Conservation (phyloP, 2,113 vertebrate genomes). For the Microtus oregoni region DNA sequence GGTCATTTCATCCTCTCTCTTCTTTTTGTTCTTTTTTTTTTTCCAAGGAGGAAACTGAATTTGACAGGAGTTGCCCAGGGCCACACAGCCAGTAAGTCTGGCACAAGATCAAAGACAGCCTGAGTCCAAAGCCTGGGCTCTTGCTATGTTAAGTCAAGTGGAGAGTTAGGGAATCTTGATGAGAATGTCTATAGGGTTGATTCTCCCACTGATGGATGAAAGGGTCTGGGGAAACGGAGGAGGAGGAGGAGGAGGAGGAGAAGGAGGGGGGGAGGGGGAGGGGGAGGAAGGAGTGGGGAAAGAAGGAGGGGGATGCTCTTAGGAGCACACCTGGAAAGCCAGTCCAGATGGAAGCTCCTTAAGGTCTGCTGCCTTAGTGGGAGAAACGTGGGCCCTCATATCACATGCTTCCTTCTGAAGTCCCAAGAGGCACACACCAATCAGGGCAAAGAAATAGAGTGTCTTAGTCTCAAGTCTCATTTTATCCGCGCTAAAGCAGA, state of each 20-base stretch:
- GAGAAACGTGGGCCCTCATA: background rate
- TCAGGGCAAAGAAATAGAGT: background rate
- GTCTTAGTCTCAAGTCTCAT: background rate
- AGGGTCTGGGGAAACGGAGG: background rate
- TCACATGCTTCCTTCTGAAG: background rate
- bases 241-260: too few relatives aligned
- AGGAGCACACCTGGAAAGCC: rapidly evolving
- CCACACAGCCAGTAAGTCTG: background rate
- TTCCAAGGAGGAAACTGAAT: background rate
- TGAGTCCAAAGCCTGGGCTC: background rate
- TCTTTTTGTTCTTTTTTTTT: background rate
- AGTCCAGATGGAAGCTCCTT: background rate
- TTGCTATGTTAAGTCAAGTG: background rate
- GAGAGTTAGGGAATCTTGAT: background rate
- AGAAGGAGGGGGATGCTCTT: rapidly evolving
- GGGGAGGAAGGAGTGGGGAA: background rate
- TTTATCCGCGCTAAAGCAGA: background rate
- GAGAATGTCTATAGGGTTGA: background rate
- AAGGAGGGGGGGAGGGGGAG: rapidly evolving
- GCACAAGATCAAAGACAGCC: background rate
- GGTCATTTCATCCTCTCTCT: background rate
- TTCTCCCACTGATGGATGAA: background rate
- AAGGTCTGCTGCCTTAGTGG: background rate
- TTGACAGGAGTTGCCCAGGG: background rate
- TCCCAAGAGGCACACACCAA: background rate